A percentile compares a stretch with the other conserved stretches of the same genome.
Conservation (phyloP, 1,140 invertebrate genomes). For the Lordiphosa stackelbergi region DNA sequence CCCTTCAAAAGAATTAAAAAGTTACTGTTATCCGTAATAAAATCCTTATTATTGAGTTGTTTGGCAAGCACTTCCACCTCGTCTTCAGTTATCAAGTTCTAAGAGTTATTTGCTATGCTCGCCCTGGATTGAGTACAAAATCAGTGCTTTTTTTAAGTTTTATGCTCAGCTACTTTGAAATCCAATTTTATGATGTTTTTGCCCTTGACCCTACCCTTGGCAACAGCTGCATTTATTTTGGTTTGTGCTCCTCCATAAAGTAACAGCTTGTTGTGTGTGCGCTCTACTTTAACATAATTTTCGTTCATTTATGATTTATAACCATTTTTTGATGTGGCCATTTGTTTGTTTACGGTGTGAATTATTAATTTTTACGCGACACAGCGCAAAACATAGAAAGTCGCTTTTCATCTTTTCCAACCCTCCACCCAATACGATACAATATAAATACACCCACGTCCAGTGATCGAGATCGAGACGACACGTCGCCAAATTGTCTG, state of each 20-base stretch:
- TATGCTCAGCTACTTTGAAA: no score
- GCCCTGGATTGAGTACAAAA: no score
- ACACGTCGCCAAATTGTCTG: slow-evolving; percentile 64
- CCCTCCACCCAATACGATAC: slow-evolving; percentile 17
- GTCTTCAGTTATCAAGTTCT: no score
- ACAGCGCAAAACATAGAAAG: slow-evolving; percentile 47
- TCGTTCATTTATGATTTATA: slow-evolving; percentile 52
- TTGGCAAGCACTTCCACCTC: no score
- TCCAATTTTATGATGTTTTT: neutral
- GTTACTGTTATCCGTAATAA: no score
- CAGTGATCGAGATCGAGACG: slow-evolving; percentile 24
- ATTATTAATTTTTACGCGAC: slow-evolving; percentile 54
- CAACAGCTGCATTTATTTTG: slow-evolving; percentile 18
- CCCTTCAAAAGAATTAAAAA: no score
- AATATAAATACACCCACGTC: slow-evolving; percentile 29
- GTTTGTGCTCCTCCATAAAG: neutral
- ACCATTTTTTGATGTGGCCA: slow-evolving; percentile 61
- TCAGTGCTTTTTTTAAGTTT: no score
- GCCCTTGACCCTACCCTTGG: slow-evolving; percentile 1
- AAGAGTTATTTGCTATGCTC: no score
- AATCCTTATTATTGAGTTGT: no score
- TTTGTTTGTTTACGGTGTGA: slow-evolving; percentile 48
- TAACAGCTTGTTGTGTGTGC: slow-evolving; percentile 5
- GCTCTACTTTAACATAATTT: slow-evolving; percentile 7
- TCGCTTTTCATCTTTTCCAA: slow-evolving; percentile 44